A percentile compares a stretch with the other conserved stretches of the same genome.
These are phyloP conservation scores for Drosophila anomalipes DNA, from an alignment of 2,888 invertebrate genomes.

Conservation along the genomic window DNA sequence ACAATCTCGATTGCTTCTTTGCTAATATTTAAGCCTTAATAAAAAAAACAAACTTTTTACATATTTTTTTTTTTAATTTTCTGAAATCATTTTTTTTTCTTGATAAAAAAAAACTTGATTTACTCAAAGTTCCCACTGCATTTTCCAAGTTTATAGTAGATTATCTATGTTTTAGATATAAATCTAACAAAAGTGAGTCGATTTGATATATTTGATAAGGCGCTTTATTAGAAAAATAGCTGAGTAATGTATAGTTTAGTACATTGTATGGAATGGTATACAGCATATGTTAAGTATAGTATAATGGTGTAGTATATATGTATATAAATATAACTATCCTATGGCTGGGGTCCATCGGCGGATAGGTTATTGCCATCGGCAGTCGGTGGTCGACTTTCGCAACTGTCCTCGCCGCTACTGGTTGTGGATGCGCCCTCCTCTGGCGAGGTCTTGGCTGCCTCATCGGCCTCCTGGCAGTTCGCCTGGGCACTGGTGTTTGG, in stretches of 20 bases:
- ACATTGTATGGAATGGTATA: not conserved
- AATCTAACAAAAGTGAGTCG: not conserved
- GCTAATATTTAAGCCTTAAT: not conserved
- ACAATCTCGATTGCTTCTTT: not conserved
- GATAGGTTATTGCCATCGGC: slow-evolving; percentile 64
- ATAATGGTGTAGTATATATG: not conserved
- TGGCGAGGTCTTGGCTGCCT: slow-evolving; percentile 62
- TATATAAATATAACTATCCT: not conserved
- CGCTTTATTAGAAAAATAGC: not conserved
- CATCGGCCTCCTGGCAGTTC: slow-evolving; percentile 57
- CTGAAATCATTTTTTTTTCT: not conserved
- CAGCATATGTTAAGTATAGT: not conserved
- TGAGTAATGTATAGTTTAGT: not conserved
- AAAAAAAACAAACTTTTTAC: not conserved
- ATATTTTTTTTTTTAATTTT: not conserved
- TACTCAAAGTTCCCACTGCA: not conserved
- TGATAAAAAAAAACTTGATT: not conserved
- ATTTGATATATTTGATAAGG: not conserved
- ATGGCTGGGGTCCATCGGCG: slow-evolving; percentile 28
- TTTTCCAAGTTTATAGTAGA: not conserved
- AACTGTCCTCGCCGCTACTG: slow-evolving; percentile 70
- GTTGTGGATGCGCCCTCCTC: slow-evolving; percentile 75
- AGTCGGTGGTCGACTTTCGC: slow-evolving; percentile 68
- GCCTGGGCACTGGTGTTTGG: slow-evolving; percentile 40
- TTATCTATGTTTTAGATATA: not conserved